These are phyloP conservation scores for Leptestheria dahalacensis DNA, from an alignment of 1,140 invertebrate species.

Conservation along the genomic window DNA sequence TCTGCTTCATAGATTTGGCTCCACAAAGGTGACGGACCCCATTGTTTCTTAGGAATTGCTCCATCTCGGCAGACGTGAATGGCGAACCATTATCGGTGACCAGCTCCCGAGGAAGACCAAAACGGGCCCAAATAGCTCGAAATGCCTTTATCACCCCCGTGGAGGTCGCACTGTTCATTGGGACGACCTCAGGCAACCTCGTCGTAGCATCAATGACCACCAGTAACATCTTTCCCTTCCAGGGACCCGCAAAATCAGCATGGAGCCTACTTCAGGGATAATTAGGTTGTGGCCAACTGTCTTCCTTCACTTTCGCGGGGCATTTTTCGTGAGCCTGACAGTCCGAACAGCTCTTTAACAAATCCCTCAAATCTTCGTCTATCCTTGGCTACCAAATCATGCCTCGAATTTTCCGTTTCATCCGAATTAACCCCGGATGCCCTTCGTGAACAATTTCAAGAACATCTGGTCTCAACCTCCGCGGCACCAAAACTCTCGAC, in stretches of 20 bases:
- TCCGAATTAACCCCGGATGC: no score
- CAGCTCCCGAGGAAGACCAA: constrained; percentile 28
- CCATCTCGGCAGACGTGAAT: constrained; percentile 29
- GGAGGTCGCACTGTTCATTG: no score
- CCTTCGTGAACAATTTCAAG: no score
- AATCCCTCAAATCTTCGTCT: no score
- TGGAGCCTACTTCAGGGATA: constrained; percentile 26
- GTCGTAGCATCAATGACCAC: constrained; percentile 30
- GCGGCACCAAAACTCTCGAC: no score
- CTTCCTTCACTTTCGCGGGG: no score
- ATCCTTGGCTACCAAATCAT: no score
- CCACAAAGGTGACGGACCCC: constrained; percentile 23
- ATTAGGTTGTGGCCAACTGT: background rate
- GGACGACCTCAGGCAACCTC: constrained; percentile 28
- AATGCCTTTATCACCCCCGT: no score
- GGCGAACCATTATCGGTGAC: constrained; percentile 31
- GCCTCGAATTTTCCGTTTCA: no score
- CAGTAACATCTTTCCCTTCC: constrained; percentile 26
- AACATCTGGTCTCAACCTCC: no score
- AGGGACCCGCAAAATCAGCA: constrained; percentile 33
- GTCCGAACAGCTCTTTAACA: no score
- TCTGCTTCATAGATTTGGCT: constrained; percentile 7
- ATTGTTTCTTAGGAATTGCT: constrained; percentile 27
- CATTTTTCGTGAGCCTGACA: no score
- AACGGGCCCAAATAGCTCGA: constrained; percentile 27